Base-by-base conservation (phyloP, 2,888 invertebrate species). In the Agrochola circellaris region DNA sequence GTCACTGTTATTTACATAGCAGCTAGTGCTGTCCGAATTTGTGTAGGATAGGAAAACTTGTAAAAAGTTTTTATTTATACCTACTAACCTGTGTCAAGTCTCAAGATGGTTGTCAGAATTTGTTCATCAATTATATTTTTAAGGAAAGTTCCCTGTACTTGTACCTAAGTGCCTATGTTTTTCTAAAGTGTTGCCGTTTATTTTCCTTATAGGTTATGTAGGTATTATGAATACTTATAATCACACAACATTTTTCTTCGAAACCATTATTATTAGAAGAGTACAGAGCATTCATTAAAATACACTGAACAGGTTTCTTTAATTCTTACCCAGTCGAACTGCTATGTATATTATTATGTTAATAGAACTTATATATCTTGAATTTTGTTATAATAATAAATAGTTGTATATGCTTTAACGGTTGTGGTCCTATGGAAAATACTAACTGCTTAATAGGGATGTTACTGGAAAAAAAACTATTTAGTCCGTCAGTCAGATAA, bases 301-400 rank as follows among this genome's bases (percentile, higher is more conserved):
- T 58, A 38, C 79, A 30, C 13, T 48, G 13, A 42, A 69, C 60
- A 34, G 42, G 34, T 61, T 26, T 42, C 0, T 26, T 45, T 20
- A n/a, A 38, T 34, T 48, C 5, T 30, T 60, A 60, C 15, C 30
- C 30, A 54, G 60, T 61, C 42, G n/a, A 48, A 51, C 30, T 17
- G 70, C 34, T 23, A 45, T 11, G n/a, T 45, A 48, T 54, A 17
- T 42, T 34, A 54, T 51, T 61, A 70, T 61, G 70, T 51, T 60
- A 69, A 51, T 51, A 8, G 23, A 23, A 11, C 13, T 4, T 74
- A 26, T 0, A 38, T 13, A 75, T 8, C 13, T 6, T 42, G 54
- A 62, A n/a, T 65, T 34, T 17, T 65, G 26, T 68, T 30, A 42
- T 42, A n/a, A 79, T 26, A 79, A 79, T 54, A 51, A 51, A 61